These are phyloP conservation scores for Gymnobelideus leadbeateri DNA, from an alignment of 2,113 vertebrate species.

Conservation along the genomic window DNA sequence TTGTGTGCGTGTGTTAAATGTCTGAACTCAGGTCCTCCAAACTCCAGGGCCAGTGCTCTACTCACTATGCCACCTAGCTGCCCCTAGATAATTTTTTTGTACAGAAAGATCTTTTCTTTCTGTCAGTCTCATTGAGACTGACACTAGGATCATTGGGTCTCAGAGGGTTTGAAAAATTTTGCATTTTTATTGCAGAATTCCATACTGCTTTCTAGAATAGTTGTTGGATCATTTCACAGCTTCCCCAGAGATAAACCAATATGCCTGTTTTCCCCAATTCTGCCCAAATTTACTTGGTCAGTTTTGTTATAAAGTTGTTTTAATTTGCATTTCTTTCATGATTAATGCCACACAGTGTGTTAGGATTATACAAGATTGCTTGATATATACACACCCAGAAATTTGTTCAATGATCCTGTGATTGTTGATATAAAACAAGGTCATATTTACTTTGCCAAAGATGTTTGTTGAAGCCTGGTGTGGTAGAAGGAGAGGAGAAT, in stretches of 20 bases:
- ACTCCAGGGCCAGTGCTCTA: too few relatives aligned
- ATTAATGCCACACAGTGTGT: not conserved
- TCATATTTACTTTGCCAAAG: too few relatives aligned
- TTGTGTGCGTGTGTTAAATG: too few relatives aligned
- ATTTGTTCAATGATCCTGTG: not conserved
- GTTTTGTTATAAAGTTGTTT: not conserved
- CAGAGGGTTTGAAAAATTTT: not conserved
- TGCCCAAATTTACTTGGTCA: not conserved
- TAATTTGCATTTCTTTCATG: not conserved
- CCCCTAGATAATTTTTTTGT: not conserved
- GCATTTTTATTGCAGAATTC: not conserved
- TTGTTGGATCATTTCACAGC: not conserved
- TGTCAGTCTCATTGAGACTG: too few relatives aligned
- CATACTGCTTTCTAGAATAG: not conserved
- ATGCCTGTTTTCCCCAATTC: not conserved
- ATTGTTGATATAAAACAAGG: not conserved
- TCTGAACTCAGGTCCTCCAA: too few relatives aligned
- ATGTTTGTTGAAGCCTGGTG: not conserved
- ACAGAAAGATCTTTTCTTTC: not conserved
- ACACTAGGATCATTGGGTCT: too few relatives aligned
- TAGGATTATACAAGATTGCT: not conserved
- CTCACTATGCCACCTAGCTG: too few relatives aligned
- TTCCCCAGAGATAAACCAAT: not conserved
- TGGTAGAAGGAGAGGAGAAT: not conserved
- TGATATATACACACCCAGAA: not conserved